A percentile compares a stretch with the other conserved stretches of the same genome.
These are phyloP conservation scores for Alauda arvensis DNA, from an alignment of 2,797 vertebrate genomes.

Conservation along the genomic window DNA sequence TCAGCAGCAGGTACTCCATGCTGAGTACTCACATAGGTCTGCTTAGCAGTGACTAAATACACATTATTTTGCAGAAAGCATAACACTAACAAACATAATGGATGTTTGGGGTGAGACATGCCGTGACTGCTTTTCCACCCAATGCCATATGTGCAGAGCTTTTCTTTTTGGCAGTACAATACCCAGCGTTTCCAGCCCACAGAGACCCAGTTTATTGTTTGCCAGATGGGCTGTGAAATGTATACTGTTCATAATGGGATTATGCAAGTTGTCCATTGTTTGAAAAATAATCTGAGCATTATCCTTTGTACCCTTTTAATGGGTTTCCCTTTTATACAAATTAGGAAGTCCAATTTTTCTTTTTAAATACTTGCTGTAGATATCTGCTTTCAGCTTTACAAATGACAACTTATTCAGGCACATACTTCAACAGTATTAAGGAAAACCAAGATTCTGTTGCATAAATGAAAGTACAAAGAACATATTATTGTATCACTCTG, in stretches of 20 bases:
- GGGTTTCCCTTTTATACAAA: constrained; percentile 64
- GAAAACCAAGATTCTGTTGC: constrained; percentile 30
- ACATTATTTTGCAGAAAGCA: background rate
- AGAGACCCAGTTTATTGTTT: constrained; percentile 62
- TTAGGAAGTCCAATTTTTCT: constrained; percentile 68
- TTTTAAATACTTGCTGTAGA: constrained; percentile 62
- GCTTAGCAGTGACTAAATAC: background rate
- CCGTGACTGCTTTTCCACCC: constrained; percentile 53
- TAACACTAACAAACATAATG: constrained; percentile 20
- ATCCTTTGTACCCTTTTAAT: constrained; percentile 42
- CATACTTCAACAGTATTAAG: constrained; percentile 51
- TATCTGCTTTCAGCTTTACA: constrained; percentile 68
- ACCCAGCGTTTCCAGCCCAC: constrained; percentile 54
- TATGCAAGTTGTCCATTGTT: constrained; percentile 70
- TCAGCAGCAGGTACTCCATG: background rate
- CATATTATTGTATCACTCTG: constrained; percentile 3
- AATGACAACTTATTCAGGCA: constrained; percentile 49
- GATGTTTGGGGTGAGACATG: constrained; percentile 21
- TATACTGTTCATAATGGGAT: constrained; percentile 68
- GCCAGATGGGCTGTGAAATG: constrained; percentile 66
- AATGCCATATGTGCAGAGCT: constrained; percentile 34
- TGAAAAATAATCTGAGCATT: constrained; percentile 70
- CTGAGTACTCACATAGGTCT: background rate
- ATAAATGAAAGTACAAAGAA: constrained; percentile 50
- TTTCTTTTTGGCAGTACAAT: constrained; percentile 51